phyloP scores from a whole-genome alignment of 1,140 invertebrate genomes.

The Dufourea novaeangliae region DNA sequence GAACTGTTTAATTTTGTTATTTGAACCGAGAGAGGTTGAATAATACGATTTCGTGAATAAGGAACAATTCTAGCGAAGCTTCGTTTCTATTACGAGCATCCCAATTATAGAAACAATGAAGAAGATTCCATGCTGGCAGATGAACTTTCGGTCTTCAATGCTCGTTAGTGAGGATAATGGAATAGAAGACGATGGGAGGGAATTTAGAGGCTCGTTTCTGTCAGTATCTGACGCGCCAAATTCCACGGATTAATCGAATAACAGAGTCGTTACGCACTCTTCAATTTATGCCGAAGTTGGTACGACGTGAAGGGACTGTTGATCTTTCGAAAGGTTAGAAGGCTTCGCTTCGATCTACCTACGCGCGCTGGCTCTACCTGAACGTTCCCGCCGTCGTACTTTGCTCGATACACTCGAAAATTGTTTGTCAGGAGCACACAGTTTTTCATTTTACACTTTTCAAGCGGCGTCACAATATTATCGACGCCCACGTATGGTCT shows the following conservation, averaged over 20 bases:
- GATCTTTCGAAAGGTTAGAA: slow-evolving; percentile 39
- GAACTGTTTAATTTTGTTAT: slow-evolving; percentile 28
- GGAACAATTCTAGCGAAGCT: too few species aligned
- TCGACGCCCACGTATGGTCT: slow-evolving; percentile 21
- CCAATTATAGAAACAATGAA: background rate
- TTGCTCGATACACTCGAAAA: slow-evolving; percentile 49
- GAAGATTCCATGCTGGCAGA: slow-evolving; percentile 2
- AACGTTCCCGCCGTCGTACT: slow-evolving; percentile 5
- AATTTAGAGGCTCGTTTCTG: background rate
- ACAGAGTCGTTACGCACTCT: slow-evolving; percentile 20
- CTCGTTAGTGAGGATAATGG: background rate
- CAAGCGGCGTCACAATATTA: slow-evolving; percentile 32
- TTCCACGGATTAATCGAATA: slow-evolving; percentile 25
- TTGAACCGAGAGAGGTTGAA: background rate
- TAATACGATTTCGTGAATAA: background rate
- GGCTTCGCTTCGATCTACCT: slow-evolving; percentile 6
- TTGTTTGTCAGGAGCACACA: slow-evolving; percentile 42
- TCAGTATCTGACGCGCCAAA: background rate
- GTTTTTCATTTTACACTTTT: slow-evolving; percentile 42
- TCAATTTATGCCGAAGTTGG: slow-evolving; percentile 16
- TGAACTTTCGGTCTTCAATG: slow-evolving; percentile 10
- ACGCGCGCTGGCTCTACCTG: slow-evolving; percentile 14
- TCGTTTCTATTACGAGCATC: background rate
- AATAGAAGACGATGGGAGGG: background rate
- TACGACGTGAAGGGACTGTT: slow-evolving; percentile 14